Evolutionary conservation across 2,888 invertebrate species (phyloP).

Genomic region (Branchipolynoe longqiensis): DNA sequence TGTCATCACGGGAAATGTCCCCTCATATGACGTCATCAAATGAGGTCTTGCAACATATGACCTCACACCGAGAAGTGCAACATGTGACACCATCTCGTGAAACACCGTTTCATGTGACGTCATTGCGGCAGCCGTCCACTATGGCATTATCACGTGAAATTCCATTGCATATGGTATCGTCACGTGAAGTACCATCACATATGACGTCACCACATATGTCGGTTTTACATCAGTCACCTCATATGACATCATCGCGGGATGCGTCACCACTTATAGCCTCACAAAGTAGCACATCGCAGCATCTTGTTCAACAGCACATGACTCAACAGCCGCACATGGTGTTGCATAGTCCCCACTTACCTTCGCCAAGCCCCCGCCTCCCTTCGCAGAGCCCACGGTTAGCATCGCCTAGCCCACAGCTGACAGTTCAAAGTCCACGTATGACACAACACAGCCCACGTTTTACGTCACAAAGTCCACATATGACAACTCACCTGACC

Average conservation of each 20-base stretch:
- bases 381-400: background rate
- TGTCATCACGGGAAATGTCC: background rate
- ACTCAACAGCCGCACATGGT: background rate
- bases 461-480: background rate
- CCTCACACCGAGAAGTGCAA: background rate
- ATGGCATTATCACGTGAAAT: too few species aligned
- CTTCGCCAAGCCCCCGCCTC: background rate
- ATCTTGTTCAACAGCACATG: background rate
- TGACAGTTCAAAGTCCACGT: background rate
- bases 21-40: background rate
- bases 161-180: too few species aligned
- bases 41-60: background rate
- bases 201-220: conserved; percentile 13
- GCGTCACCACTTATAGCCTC: background rate
- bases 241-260: background rate
- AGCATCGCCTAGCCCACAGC: background rate
- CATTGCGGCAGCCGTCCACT: too few species aligned
- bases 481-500: background rate
- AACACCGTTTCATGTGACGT: background rate
- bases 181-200: too few species aligned
- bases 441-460: background rate
- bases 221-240: background rate
- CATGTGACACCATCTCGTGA: background rate
- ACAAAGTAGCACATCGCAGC: background rate
- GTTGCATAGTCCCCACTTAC: conserved; percentile 16